Conservation (phyloP, 2,113 vertebrate species). For the Micronycteris hirsuta region DNA sequence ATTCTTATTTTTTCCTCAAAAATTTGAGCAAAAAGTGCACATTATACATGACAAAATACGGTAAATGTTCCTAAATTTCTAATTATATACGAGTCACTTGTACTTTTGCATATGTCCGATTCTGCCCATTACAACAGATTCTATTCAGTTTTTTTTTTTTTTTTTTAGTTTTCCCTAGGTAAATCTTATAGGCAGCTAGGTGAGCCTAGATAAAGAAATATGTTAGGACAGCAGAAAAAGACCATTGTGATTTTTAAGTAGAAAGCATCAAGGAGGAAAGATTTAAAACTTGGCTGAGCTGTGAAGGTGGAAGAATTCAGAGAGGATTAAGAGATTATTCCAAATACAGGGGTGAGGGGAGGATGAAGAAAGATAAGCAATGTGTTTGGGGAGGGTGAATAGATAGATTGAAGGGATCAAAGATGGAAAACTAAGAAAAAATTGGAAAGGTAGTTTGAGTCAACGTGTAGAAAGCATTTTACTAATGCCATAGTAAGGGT, state of each 20-base stretch:
- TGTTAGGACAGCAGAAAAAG: background rate
- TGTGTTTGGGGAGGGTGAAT: background rate
- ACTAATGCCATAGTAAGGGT: background rate
- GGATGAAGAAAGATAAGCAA: background rate
- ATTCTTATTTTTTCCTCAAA: too few relatives aligned
- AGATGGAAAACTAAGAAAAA: background rate
- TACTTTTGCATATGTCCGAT: background rate
- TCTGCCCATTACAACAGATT: background rate
- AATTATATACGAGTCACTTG: background rate
- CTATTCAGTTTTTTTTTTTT: background rate
- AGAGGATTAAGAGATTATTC: background rate
- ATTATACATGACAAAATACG: too few relatives aligned
- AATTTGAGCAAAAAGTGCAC: too few relatives aligned
- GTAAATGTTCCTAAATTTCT: background rate
- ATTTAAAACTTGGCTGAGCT: background rate
- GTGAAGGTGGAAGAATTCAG: background rate
- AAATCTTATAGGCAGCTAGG: background rate
- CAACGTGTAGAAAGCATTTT: background rate
- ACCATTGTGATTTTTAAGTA: conserved; percentile 2
- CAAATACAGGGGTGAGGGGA: background rate
- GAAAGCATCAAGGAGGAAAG: background rate
- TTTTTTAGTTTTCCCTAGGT: background rate
- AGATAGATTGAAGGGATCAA: background rate
- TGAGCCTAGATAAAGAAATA: background rate
- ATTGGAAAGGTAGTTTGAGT: background rate